phyloP scores from a whole-genome alignment of 2,888 invertebrate species.

The Griposia aprilina region DNA sequence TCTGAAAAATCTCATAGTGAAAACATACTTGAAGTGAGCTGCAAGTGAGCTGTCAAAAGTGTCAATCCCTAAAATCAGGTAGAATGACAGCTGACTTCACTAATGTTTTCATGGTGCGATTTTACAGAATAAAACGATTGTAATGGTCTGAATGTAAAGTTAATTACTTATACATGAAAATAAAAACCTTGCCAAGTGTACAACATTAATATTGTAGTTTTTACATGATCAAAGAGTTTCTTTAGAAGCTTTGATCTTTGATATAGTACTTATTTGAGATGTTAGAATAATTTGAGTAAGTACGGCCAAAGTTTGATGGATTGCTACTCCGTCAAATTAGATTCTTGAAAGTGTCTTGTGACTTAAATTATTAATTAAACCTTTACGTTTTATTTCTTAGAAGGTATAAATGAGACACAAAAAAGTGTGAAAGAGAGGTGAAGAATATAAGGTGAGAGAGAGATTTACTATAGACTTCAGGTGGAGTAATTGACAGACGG shows the following conservation, averaged over 20 bases:
- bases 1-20: too few species aligned
- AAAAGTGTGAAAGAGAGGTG: background rate
- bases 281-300: constrained; percentile 28
- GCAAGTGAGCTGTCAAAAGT: too few species aligned
- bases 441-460: background rate
- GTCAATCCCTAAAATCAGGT: too few species aligned
- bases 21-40: too few species aligned
- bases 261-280: constrained; percentile 14
- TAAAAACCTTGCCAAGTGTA: background rate
- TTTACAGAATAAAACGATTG: background rate
- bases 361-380: constrained; percentile 34
- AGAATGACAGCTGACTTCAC: background rate
- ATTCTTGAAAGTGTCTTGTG: constrained; percentile 18
- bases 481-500: too few species aligned
- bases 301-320: constrained; percentile 13
- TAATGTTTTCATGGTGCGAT: background rate
- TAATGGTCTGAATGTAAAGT: background rate
- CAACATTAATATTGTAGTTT: constrained; percentile 20
- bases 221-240: constrained; percentile 29
- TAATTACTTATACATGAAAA: background rate
- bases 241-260: constrained; percentile 31
- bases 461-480: too few species aligned
- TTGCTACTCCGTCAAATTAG: constrained; percentile 8
- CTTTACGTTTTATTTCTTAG: background rate
- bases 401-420: background rate